Percentiles rank a stretch among this genome's conserved stretches.
These are phyloP conservation scores for Callinectes sapidus DNA, from an alignment of 2,888 invertebrate genomes.

Conservation along the genomic window DNA sequence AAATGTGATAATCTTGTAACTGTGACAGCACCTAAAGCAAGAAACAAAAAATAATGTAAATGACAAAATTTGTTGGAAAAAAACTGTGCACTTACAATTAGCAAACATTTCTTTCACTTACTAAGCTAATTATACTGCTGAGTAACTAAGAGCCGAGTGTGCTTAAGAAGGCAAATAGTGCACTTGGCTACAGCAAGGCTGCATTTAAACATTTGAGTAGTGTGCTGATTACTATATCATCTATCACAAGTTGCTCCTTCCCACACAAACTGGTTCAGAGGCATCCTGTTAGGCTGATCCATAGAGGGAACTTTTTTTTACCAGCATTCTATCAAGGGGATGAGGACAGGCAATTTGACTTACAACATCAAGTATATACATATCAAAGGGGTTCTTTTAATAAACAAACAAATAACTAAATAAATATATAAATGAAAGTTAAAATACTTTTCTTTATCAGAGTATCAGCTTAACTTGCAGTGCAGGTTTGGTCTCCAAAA, in stretches of 20 bases:
- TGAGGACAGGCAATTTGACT: background rate
- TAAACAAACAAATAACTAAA: background rate
- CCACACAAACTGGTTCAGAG: background rate
- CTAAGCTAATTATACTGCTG: background rate
- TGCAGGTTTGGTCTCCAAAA: background rate
- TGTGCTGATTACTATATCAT: background rate
- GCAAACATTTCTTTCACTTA: background rate
- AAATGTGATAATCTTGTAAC: too few relatives aligned
- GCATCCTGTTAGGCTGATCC: background rate
- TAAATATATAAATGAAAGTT: too few relatives aligned
- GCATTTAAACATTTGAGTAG: background rate
- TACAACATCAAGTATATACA: background rate
- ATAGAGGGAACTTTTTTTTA: background rate
- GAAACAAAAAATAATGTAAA: too few relatives aligned
- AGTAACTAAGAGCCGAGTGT: background rate
- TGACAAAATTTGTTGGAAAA: too few relatives aligned
- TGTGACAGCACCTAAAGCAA: too few relatives aligned
- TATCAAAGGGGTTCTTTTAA: background rate
- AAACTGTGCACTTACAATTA: background rate
- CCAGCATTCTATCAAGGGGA: background rate
- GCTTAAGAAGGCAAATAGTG: background rate
- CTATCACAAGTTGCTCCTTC: background rate
- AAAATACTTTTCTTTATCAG: background rate
- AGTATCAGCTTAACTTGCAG: background rate
- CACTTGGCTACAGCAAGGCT: background rate